A percentile compares a stretch with the other conserved stretches of the same genome.
Evolutionary conservation across 2,113 vertebrate genomes (phyloP).

Genomic region (Lycaon pictus): DNA sequence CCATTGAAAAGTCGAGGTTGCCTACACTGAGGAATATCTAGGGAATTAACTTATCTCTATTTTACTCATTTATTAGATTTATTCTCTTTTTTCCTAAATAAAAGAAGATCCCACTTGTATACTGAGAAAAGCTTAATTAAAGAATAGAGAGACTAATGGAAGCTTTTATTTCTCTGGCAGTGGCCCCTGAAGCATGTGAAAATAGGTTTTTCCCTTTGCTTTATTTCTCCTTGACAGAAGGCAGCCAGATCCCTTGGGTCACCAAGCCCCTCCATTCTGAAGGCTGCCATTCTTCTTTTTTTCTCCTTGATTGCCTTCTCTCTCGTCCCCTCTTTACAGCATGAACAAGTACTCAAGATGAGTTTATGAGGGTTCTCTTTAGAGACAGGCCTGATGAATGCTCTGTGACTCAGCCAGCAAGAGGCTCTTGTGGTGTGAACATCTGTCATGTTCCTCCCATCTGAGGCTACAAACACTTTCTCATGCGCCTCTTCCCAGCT

Average conservation of each 20-base stretch:
- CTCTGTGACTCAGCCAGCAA: background rate
- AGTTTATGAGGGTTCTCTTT: conserved; percentile 27
- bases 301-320: conserved; percentile 33
- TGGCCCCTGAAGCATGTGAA: background rate
- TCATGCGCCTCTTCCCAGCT: background rate
- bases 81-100: conserved; percentile 68
- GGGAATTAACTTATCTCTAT: conserved; percentile 56
- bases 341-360: conserved; percentile 12
- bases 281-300: background rate
- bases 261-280: background rate
- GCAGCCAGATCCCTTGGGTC: conserved; percentile 52
- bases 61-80: conserved; percentile 64
- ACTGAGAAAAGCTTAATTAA: conserved; percentile 68
- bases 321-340: background rate
- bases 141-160: conserved; percentile 55
- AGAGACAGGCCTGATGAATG: conserved; percentile 46
- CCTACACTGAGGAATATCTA: background rate
- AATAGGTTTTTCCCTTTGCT: background rate
- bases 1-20: background rate
- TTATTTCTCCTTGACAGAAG: conserved; percentile 55
- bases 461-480: background rate
- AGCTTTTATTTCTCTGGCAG: conserved; percentile 37
- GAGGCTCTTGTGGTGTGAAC: conserved; percentile 1
- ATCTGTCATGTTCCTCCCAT: conserved; percentile 21
- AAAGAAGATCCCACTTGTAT: conserved; percentile 60